These are phyloP conservation scores for Lateolabrax maculatus DNA, from an alignment of 2,797 vertebrate genomes.

Conservation along the genomic window DNA sequence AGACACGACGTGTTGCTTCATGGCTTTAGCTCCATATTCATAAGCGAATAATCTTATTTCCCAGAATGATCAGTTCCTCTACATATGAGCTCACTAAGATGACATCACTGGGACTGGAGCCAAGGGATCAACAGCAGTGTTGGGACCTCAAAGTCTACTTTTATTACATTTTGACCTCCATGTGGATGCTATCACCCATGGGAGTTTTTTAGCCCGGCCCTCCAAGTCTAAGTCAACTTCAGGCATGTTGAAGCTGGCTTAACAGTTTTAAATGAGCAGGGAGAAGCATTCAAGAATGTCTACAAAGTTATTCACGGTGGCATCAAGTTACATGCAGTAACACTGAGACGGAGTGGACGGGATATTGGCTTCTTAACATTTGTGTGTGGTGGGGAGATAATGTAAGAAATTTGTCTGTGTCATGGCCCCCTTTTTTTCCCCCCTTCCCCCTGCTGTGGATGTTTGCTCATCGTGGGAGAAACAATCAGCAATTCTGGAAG, in stretches of 20 bases:
- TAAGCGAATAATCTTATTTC: neutral
- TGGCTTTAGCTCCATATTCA: neutral
- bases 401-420: slow-evolving; percentile 44
- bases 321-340: slow-evolving; percentile 29
- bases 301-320: slow-evolving; percentile 3
- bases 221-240: slow-evolving; percentile 25
- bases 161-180: slow-evolving; percentile 35
- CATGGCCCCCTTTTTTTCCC: slow-evolving; percentile 1
- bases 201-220: neutral
- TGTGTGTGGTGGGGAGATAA: slow-evolving; percentile 19
- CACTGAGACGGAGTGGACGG: slow-evolving; percentile 12
- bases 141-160: slow-evolving; percentile 7
- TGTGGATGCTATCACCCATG: slow-evolving; percentile 1
- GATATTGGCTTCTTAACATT: slow-evolving; percentile 37
- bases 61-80: neutral
- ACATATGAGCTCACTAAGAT: neutral
- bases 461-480: slow-evolving; percentile 69
- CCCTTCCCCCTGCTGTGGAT: slow-evolving; percentile 31
- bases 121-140: neutral
- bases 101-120: slow-evolving; percentile 4
- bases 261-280: slow-evolving; percentile 16
- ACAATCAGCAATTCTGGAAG: slow-evolving; percentile 75
- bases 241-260: slow-evolving; percentile 9
- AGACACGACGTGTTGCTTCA: neutral
- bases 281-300: slow-evolving; percentile 20